Evolutionary conservation across 1,140 invertebrate genomes (phyloP).

Genomic region (Cyrtorhinus lividipennis): DNA sequence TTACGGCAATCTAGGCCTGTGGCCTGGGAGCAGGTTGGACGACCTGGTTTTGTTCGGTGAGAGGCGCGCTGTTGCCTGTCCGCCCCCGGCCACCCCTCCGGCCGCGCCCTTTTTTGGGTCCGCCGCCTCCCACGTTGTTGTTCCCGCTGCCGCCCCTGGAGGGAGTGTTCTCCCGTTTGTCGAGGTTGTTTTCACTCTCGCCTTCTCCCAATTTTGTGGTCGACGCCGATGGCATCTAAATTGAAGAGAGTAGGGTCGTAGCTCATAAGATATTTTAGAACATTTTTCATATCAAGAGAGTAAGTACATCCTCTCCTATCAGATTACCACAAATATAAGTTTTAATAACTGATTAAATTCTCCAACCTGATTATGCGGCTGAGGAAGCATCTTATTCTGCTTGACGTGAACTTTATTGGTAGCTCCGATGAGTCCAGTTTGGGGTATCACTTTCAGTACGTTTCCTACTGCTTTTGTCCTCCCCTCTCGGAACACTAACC

Average conservation of each 20-base stretch:
- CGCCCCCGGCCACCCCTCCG: constrained; percentile 31
- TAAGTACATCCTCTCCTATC: no score
- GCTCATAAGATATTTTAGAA: no score
- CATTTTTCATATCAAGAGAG: no score
- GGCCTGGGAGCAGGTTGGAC: neutral
- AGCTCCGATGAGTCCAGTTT: constrained; percentile 24
- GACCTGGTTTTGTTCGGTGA: constrained; percentile 22
- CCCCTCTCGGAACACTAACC: constrained; percentile 94
- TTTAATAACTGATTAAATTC: no score
- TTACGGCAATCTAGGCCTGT: neutral
- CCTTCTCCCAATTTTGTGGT: neutral
- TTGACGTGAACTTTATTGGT: constrained; percentile 32
- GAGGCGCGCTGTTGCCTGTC: constrained; percentile 16
- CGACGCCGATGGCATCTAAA: neutral
- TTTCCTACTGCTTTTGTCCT: constrained; percentile 95
- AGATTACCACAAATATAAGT: no score
- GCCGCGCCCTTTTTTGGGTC: constrained; percentile 33
- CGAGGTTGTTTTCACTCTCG: constrained; percentile 24
- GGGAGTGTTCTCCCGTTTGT: constrained; percentile 39
- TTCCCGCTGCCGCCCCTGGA: constrained; percentile 27
- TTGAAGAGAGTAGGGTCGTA: no score
- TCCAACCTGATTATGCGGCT: constrained; percentile 31
- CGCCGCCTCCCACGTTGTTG: constrained; percentile 24
- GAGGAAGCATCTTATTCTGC: constrained; percentile 37
- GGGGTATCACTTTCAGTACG: constrained; percentile 55